A percentile compares a stretch with the other conserved stretches of the same genome.
These are phyloP conservation scores for Danio albolineatus DNA, from an alignment of 2,797 vertebrate species.

Conservation along the genomic window DNA sequence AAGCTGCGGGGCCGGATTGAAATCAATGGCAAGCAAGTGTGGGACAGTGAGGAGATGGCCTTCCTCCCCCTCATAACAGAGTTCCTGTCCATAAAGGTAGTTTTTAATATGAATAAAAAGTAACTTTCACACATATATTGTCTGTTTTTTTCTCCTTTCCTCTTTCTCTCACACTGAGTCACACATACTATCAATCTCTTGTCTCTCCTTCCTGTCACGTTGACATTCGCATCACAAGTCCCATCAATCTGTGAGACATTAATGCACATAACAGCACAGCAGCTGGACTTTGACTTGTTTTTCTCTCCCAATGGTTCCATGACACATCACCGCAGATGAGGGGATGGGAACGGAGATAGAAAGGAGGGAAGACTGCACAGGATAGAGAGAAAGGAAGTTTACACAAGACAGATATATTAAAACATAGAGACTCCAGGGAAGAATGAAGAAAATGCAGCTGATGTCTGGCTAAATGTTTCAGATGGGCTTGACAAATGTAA, in stretches of 20 bases:
- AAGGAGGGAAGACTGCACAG: not conserved
- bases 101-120: not conserved
- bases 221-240: conserved; percentile 10
- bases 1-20: conserved; percentile 93
- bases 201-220: not conserved
- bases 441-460: conserved; percentile 45
- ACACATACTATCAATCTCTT: not conserved
- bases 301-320: conserved; percentile 35
- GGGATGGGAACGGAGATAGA: not conserved
- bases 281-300: conserved; percentile 58
- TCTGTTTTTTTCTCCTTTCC: not conserved
- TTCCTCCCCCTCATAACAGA: conserved; percentile 93
- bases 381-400: conserved; percentile 1
- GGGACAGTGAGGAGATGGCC: conserved; percentile 95
- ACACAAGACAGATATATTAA: not conserved
- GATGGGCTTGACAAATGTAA: not conserved
- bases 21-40: conserved; percentile 92
- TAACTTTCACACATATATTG: not conserved
- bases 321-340: conserved; percentile 23
- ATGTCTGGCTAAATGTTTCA: conserved; percentile 32
- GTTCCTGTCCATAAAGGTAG: conserved; percentile 94
- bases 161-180: not conserved
- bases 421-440: not conserved
- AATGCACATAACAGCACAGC: conserved; percentile 47
- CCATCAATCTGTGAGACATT: conserved; percentile 40